Base-by-base conservation (phyloP, 2,888 invertebrate genomes). In the Papilio elwesi region DNA sequence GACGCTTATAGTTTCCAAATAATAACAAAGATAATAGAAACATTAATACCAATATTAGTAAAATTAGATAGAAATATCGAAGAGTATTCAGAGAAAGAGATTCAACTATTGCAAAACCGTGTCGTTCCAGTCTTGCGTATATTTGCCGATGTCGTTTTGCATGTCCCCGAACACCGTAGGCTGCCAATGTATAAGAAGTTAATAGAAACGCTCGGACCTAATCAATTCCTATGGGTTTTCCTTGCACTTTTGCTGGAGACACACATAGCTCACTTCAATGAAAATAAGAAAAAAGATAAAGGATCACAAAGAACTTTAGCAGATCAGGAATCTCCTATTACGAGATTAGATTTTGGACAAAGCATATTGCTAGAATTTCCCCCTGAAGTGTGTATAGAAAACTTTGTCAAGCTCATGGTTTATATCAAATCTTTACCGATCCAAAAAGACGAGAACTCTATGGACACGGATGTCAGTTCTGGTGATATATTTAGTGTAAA, bases 1-100 rank as follows among this genome's bases (percentile, higher is more conserved):
- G 98, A 99, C 82, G 96, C 97, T 0, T 99, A 99, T 88, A 98
- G 98, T 83, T 98, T 98, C 86, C 98, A 98, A 87, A 97, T 99
- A 38, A 98, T 99, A 70, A 95, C 96, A 0, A 97, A 97, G 84
- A 98, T 98, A 6, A 96, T 99, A 16, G 97, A 98, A 81, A 97
- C 97, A 0, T 95, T 99, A 48, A 95, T 99, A 75, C 99, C 99
- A 0, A 97, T 98, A 74, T 91, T 99, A 52, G 94, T 97, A 0
- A 94, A 95, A 77, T 80, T 93, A 0, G 89, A 93, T 48, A 89
- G 83, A 76, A 82, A 82, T 67, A 85, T 92, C 36, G 86, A 89
- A 43, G 89, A 91, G 63, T 85, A 88, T 55, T 83, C 85, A 0
- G 87, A 88, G 4, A 88, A 87, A 68, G 89, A 90, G 63, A 76